Evolutionary conservation across 2,113 vertebrate species (phyloP), one percentile per base, ranked within the genome.

Genomic region (Hemiprocne comata): DNA sequence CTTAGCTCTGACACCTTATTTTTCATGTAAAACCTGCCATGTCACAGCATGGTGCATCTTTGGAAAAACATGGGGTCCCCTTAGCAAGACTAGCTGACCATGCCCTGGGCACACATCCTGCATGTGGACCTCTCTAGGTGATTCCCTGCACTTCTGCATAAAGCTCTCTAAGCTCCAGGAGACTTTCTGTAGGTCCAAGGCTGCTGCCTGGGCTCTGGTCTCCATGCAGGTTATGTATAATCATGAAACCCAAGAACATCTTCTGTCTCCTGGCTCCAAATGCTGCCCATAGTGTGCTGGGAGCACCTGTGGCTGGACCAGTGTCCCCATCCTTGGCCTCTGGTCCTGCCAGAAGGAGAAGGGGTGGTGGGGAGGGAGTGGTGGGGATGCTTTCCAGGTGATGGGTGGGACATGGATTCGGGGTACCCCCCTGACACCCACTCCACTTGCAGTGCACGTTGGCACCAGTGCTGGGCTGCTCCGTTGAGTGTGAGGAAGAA

Each of bases 241-340:
- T 21, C 6, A 4, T 7, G 29, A n/a, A 69, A 44, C 17, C 57
- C 58, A 15, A 17, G 34, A 71, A 61, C 55, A 40, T n/a, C 33
- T 83, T 25, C 53, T 16, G 62, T 38, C 16, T 76, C 17, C 38
- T 0, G 1, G 26, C 72, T 58, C 58, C 26, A 17, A 34, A 6
- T 0, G 0, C 33, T 55, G 44, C 44, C 66, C 36, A 44, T 20
- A 62, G 31, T 0, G 0, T 1, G 0, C 73, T 54, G 58, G 66
- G 48, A 73, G 55, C 87, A 62, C 17, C 40, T 36, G 18, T 1
- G 9, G 36, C 60, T 46, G 65, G 25, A 25, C 25, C 38, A 11
- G 3, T 25, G 7, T 4, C 28, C 31, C 72, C 21, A 5, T 38
- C 19, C 53, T 10, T 83, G 67, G 72, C 31, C 42, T 15, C 42